Conservation (phyloP, 1,140 invertebrate genomes). For the Zeugodacus cucurbitae region DNA sequence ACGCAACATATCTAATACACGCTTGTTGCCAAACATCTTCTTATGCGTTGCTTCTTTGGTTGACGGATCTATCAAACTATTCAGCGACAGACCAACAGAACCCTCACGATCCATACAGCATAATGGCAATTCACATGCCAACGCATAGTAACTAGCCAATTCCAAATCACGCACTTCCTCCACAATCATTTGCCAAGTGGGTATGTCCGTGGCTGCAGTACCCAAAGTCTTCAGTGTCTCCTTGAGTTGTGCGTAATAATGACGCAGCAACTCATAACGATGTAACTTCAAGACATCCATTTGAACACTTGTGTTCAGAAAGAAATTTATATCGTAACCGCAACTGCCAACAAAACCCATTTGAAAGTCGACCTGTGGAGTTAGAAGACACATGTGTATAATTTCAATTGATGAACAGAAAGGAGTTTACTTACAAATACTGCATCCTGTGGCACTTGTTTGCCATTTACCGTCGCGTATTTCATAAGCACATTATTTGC, state of each 20-base stretch:
- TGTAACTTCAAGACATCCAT: constrained; percentile 52
- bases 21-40: constrained; percentile 48
- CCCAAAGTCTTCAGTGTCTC: constrained; percentile 56
- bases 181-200: constrained; percentile 59
- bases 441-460: neutral
- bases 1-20: constrained; percentile 48
- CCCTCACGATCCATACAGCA: constrained; percentile 48
- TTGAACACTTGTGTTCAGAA: constrained; percentile 57
- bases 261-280: constrained; percentile 55
- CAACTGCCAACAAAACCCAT: constrained; percentile 52
- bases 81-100: constrained; percentile 45
- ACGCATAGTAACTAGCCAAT: constrained; percentile 53
- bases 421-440: neutral
- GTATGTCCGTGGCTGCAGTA: constrained; percentile 47
- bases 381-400: neutral
- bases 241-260: constrained; percentile 55
- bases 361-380: constrained; percentile 59
- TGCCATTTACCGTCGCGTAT: constrained; percentile 51
- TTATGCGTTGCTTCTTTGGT: constrained; percentile 46
- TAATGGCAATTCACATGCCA: constrained; percentile 54
- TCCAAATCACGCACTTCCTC: constrained; percentile 55
- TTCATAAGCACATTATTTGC: constrained; percentile 74
- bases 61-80: constrained; percentile 47
- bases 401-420: neutral
- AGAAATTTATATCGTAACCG: constrained; percentile 55